Evolutionary conservation across 2,888 invertebrate species (phyloP).

Genomic region (Lydus trimaculatus): DNA sequence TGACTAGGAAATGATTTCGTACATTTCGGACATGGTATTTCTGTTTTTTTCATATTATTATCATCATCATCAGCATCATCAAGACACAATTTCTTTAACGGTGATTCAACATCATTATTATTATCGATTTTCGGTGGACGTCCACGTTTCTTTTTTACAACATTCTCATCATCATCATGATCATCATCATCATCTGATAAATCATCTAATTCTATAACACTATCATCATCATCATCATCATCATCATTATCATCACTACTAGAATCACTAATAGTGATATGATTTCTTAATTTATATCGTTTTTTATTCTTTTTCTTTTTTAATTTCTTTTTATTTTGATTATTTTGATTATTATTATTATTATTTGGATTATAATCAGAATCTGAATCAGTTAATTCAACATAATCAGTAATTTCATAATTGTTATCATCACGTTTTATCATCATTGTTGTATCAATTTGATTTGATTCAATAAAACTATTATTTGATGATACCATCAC

Average conservation of each 20-base stretch:
- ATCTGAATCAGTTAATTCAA: slow-evolving; percentile 55
- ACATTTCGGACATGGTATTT: slow-evolving; percentile 53
- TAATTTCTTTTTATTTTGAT: slow-evolving; percentile 31
- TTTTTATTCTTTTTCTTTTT: slow-evolving; percentile 21
- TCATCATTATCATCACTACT: slow-evolving; percentile 35
- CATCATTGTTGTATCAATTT: slow-evolving; percentile 11
- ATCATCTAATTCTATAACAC: slow-evolving; percentile 45
- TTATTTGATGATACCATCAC: slow-evolving; percentile 55
- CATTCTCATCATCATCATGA: slow-evolving; percentile 24
- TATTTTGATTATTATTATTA: slow-evolving; percentile 13
- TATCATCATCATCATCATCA: slow-evolving; percentile 33
- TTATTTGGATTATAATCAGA: slow-evolving; percentile 47
- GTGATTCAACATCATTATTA: slow-evolving; percentile 26
- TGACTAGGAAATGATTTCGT: slow-evolving; percentile 56
- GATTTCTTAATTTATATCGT: slow-evolving; percentile 17
- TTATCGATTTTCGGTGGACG: slow-evolving; percentile 41
- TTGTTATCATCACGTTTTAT: slow-evolving; percentile 17
- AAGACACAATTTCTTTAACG: slow-evolving; percentile 38
- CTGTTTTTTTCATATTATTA: slow-evolving; percentile 34
- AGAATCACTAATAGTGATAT: slow-evolving; percentile 21
- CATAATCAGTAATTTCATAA: slow-evolving; percentile 46
- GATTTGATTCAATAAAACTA: slow-evolving; percentile 49
- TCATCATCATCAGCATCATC: slow-evolving; percentile 35
- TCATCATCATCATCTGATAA: slow-evolving; percentile 46
- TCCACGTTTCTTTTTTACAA: slow-evolving; percentile 40